Evolutionary conservation across 2,888 invertebrate genomes (phyloP), one percentile per base, ranked within the genome.

Genomic region (Noctuana brunneofusca): DNA sequence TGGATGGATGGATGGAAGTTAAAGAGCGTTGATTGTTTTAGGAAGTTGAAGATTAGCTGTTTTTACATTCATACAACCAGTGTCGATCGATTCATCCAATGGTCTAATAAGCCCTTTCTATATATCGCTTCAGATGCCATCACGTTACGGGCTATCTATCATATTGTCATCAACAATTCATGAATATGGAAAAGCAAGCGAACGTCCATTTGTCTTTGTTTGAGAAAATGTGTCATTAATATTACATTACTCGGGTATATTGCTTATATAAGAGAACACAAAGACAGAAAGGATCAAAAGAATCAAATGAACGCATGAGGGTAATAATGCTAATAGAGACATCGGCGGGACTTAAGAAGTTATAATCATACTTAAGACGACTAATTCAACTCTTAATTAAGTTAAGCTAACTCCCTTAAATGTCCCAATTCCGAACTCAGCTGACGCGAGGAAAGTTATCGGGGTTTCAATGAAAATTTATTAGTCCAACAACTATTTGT

Each of bases 401-500:
- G 82, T 88, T 84, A 83, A 76, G 80, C 80, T 80, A 81, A 88
- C 83, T 87, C 79, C 71, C 77, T 79, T 78, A 84, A 86, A 86
- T 79, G 83, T 81, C 80, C 86, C 84, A 83, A 84, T 86, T 87
- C 76, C 75, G 74, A 80, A 78, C 77, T 83, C 79, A 78, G 81
- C 83, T 83, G 84, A 83, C 81, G 83, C 63, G 50, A 50, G 54
- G 74, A 76, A 88, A 87, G 79, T 85, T 89, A 85, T 83, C 79
- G 74, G 76, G 84, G 85, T 84, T 86, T 87, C 87, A 86, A 86
- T 87, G 87, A 82, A 87, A 89, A 89, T 89, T 87, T 88, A 89
- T 89, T 88, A 86, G 83, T 84, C 80, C 80, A 79, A 76, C 78
- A 83, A 89, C 89, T 90, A 89, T 89, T 89, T 87, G 88, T 89